Conservation (phyloP, 2,797 vertebrate species). For the Parauchenoglanis ngamensis region DNA sequence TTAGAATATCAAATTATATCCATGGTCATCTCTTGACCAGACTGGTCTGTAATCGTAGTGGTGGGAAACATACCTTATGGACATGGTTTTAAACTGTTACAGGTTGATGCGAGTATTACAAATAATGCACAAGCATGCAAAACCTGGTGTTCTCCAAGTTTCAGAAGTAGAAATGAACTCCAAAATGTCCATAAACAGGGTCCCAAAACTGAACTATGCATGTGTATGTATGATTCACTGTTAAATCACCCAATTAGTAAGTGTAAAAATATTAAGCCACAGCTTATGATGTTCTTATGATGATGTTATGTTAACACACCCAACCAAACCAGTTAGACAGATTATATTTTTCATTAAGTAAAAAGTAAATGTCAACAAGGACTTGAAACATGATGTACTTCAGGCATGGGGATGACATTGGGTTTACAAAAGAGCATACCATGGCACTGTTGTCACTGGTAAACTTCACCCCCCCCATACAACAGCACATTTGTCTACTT, state of each 20-base stretch:
- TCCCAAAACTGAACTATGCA: neutral
- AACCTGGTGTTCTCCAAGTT: neutral
- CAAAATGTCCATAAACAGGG: neutral
- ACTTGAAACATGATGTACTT: conserved; percentile 1
- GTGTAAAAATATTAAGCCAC: neutral
- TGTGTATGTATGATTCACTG: neutral
- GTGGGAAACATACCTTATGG: neutral
- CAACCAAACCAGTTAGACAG: conserved; percentile 7
- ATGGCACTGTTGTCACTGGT: neutral
- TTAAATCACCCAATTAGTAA: neutral
- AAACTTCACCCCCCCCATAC: neutral
- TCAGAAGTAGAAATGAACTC: neutral
- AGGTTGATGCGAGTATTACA: neutral
- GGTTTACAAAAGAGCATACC: neutral
- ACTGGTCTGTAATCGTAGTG: neutral
- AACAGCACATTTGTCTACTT: conserved; percentile 12
- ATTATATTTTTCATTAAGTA: neutral
- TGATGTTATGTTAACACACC: neutral
- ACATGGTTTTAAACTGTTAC: neutral
- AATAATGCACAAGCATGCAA: neutral
- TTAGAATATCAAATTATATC: neutral
- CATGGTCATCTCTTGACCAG: neutral
- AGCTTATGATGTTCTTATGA: neutral
- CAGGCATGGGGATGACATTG: neutral
- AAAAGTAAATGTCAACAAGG: neutral